Percentiles rank a stretch among this genome's conserved stretches.
These are phyloP conservation scores for Seriola quinqueradiata DNA, from an alignment of 2,113 vertebrate genomes.

Conservation along the genomic window DNA sequence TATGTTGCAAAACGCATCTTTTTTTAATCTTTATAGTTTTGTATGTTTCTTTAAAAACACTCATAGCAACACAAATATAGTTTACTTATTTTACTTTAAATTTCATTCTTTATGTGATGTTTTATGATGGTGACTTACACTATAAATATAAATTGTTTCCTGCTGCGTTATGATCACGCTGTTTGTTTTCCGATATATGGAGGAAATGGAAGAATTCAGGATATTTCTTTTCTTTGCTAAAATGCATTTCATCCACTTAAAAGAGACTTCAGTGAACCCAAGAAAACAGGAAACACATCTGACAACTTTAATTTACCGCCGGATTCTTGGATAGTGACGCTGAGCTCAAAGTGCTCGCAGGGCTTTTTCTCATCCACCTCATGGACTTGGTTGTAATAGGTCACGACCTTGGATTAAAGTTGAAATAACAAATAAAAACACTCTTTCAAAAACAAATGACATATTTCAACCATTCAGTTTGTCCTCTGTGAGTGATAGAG, in stretches of 20 bases:
- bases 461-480: background rate
- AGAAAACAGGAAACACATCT: background rate
- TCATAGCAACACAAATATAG: too few species aligned
- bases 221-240: background rate
- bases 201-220: too few species aligned
- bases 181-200: too few species aligned
- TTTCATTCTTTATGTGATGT: too few species aligned
- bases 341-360: conserved; percentile 81
- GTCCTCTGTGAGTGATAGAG: too few species aligned
- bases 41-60: too few species aligned
- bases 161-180: too few species aligned
- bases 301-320: conserved; percentile 52
- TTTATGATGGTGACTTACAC: too few species aligned
- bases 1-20: background rate
- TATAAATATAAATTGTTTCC: too few species aligned
- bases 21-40: background rate
- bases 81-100: too few species aligned
- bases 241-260: background rate
- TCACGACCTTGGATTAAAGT: conserved; percentile 77
- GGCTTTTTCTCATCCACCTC: conserved; percentile 72
- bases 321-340: conserved; percentile 74
- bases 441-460: background rate
- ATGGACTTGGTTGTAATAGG: conserved; percentile 83
- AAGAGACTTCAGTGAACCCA: background rate
- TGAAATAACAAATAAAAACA: background rate